Evolutionary conservation across 1,140 invertebrate genomes (phyloP).

Genomic region (Ditylenchus dipsaci): DNA sequence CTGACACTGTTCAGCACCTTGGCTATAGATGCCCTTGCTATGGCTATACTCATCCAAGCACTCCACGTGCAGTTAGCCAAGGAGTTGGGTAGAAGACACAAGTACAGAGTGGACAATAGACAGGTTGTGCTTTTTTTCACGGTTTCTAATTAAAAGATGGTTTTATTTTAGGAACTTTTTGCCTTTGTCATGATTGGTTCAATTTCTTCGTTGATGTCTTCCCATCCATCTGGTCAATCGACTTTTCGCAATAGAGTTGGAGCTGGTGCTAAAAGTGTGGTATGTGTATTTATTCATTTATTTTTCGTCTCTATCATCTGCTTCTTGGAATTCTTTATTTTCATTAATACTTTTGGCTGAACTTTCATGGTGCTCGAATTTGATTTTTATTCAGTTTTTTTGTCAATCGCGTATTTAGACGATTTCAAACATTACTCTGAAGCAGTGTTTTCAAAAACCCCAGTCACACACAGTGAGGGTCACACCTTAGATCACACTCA

Average conservation of each 20-base stretch:
- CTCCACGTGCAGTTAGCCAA: constrained; percentile 24
- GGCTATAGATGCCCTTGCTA: constrained; percentile 24
- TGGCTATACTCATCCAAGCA: constrained; percentile 35
- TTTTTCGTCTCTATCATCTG: too few relatives aligned
- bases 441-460: too few relatives aligned
- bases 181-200: constrained; percentile 25
- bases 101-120: constrained; percentile 33
- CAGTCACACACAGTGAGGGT: too few relatives aligned
- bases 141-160: not conserved
- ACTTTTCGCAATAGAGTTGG: constrained; percentile 28
- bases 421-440: too few relatives aligned
- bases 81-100: constrained; percentile 26
- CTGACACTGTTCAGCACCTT: constrained; percentile 18
- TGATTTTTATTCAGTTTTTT: too few relatives aligned
- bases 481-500: too few relatives aligned
- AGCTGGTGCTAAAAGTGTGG: constrained; percentile 25
- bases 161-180: constrained; percentile 28
- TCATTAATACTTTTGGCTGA: too few relatives aligned
- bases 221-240: constrained; percentile 27
- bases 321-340: too few relatives aligned
- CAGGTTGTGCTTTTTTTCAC: constrained; percentile 20
- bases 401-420: too few relatives aligned
- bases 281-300: not conserved
- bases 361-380: too few relatives aligned
- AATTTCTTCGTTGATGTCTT: constrained; percentile 25